Conservation (phyloP, 2,113 vertebrate genomes). For the Peucedramus taeniatus region DNA sequence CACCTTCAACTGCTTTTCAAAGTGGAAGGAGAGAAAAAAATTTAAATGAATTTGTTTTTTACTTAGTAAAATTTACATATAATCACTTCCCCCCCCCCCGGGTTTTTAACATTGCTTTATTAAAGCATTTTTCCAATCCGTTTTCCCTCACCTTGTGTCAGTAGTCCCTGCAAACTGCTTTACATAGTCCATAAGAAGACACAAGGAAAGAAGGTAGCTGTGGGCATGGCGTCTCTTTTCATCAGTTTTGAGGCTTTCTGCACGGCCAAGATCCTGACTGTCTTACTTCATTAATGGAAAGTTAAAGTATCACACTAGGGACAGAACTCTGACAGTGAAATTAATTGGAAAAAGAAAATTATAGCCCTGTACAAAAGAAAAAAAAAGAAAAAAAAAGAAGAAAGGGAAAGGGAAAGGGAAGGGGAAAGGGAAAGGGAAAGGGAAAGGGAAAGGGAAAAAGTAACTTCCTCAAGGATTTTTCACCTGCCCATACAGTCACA, state of each 20-base stretch:
- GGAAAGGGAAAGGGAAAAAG: neutral
- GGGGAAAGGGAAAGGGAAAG: too few relatives aligned
- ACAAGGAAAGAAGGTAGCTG: neutral
- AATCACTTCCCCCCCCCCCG: rapidly evolving
- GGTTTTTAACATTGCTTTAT: neutral
- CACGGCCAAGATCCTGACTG: neutral
- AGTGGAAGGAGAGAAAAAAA: neutral
- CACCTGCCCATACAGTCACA: too few relatives aligned
- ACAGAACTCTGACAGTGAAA: neutral
- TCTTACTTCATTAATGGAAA: neutral
- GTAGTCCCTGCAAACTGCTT: neutral
- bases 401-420: rapidly evolving
- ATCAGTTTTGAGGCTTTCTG: neutral
- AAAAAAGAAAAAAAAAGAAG: too few relatives aligned
- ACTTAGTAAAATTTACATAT: neutral
- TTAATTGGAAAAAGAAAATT: neutral
- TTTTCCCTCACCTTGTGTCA: neutral
- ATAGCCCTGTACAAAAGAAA: neutral
- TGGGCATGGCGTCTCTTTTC: neutral
- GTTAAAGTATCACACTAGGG: neutral
- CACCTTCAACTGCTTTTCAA: neutral
- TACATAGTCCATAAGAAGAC: neutral
- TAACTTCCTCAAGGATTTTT: too few relatives aligned
- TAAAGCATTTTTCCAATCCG: neutral
- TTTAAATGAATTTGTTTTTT: neutral